Percentiles rank a stretch among this genome's conserved stretches.
Conservation (phyloP, 2,113 vertebrate species). For the Chrysochloris asiatica region DNA sequence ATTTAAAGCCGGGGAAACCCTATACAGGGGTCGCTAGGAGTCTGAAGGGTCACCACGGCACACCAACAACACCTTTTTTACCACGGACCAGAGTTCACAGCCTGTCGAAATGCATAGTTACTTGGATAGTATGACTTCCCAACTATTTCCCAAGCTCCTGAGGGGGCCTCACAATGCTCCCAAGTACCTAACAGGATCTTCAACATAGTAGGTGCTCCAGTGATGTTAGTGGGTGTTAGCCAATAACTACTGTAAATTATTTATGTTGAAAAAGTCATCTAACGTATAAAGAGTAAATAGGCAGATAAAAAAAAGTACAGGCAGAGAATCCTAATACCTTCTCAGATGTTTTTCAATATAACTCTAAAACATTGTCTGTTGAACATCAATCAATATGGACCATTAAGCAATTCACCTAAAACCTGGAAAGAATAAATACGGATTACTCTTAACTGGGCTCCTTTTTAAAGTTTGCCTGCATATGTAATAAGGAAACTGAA, state of each 20-base stretch:
- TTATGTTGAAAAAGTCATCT: slow-evolving; percentile 23
- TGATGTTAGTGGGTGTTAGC: neutral
- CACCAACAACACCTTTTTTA: no score
- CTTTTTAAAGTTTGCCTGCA: slow-evolving; percentile 56
- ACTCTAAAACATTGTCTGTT: neutral
- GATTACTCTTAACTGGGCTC: neutral
- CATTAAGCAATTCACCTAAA: slow-evolving; percentile 39
- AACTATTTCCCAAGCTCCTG: slow-evolving; percentile 12
- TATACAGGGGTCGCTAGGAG: no score
- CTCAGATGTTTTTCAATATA: neutral
- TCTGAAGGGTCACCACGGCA: no score
- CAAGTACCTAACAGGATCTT: neutral
- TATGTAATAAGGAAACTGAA: slow-evolving; percentile 59
- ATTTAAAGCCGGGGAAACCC: no score
- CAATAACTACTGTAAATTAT: slow-evolving; percentile 41
- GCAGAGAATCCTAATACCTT: neutral
- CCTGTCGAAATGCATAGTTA: neutral
- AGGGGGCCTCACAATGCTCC: neutral
- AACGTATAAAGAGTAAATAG: neutral
- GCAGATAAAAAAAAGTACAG: slow-evolving; percentile 24
- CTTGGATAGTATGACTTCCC: neutral
- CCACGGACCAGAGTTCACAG: neutral
- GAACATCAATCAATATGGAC: neutral
- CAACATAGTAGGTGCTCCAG: neutral
- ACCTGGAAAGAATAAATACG: neutral